Evolutionary conservation across 1,140 invertebrate species (phyloP), one percentile per base, ranked within the genome.

Genomic region (Rhyacophila brunnea): DNA sequence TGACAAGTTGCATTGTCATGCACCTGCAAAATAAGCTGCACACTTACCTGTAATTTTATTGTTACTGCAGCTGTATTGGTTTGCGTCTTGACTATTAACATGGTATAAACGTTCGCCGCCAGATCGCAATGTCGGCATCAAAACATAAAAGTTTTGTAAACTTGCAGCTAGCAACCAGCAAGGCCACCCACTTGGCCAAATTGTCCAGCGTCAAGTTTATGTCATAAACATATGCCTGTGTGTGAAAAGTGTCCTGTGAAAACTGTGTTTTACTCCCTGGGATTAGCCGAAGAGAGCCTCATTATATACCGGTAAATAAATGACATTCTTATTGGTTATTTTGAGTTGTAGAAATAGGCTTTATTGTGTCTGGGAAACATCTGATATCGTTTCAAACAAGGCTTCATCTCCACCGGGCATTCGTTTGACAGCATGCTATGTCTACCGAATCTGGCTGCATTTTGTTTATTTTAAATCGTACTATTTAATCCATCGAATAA

Each of bases 171-270:
- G n/a, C 23, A 9, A n/a, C 38, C 38, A n/a, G 53, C 45, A 47
- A 48, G 45, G 43, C 45, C 45, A 40, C 15, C 34, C 34, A 46
- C 32, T 54, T 45, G 19, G 42, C 7, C 28, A 54, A 54, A 54
- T 20, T 47, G 45, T 56, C 43, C 45, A 56, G 42, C 44, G 45
- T 38, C 43, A 47, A 56, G 53, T 56, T 56, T 56, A 56, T 56
- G 53, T 56, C 53, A 56, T 56, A 56, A 56, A 56, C 53, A 56
- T 56, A 56, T 56, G 53, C 45, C 43, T 56, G 44, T 56, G 20
- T 36, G 53, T 56, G 53, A 23, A 47, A 15, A 40, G 38, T 40
- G 53, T 47, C 18, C 1, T 47, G 44, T 38, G 43, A 28, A 38
- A 36, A 56, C 42, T 36, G 44, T 56, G 44, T 23, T 46, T 20